Evolutionary conservation across 1,140 invertebrate genomes (phyloP).

Genomic region (Drosophila watanabei): DNA sequence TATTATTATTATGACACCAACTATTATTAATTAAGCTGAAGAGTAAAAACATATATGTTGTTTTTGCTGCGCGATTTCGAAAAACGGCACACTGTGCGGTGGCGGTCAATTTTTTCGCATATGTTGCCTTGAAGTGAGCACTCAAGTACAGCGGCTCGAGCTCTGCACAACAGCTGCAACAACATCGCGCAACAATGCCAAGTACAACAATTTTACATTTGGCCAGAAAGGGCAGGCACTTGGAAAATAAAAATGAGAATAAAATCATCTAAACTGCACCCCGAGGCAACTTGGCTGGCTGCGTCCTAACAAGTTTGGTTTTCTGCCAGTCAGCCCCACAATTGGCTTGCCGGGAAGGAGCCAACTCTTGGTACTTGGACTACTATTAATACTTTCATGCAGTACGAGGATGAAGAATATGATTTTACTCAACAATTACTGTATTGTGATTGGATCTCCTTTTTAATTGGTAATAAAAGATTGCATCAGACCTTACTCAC

Average conservation of each 20-base stretch:
- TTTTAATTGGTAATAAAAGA: conserved; percentile 63
- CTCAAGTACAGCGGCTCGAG: conserved; percentile 62
- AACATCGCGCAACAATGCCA: conserved; percentile 35
- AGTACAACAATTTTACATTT: conserved; percentile 65
- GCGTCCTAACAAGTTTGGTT: conserved; percentile 62
- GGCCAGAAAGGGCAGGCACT: conserved; percentile 57
- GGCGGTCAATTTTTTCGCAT: conserved; percentile 77
- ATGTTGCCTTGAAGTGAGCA: conserved; percentile 66
- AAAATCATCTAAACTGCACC: conserved; percentile 53
- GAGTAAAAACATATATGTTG: neutral
- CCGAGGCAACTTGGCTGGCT: conserved; percentile 51
- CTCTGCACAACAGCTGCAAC: conserved; percentile 32
- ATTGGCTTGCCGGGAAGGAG: conserved; percentile 41
- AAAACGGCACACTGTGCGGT: conserved; percentile 2
- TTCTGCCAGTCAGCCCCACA: conserved; percentile 69
- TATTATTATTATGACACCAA: too few relatives aligned
- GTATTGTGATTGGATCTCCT: conserved; percentile 55
- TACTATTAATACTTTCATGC: conserved; percentile 34
- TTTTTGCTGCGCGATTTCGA: neutral
- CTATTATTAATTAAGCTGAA: too few relatives aligned
- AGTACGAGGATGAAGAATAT: conserved; percentile 43
- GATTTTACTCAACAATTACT: conserved; percentile 61
- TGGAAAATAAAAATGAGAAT: conserved; percentile 58
- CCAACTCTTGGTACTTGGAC: conserved; percentile 7
- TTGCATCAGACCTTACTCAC: conserved; percentile 2